Base-by-base conservation (phyloP, 2,888 invertebrate genomes). In the Elmis aenea region DNA sequence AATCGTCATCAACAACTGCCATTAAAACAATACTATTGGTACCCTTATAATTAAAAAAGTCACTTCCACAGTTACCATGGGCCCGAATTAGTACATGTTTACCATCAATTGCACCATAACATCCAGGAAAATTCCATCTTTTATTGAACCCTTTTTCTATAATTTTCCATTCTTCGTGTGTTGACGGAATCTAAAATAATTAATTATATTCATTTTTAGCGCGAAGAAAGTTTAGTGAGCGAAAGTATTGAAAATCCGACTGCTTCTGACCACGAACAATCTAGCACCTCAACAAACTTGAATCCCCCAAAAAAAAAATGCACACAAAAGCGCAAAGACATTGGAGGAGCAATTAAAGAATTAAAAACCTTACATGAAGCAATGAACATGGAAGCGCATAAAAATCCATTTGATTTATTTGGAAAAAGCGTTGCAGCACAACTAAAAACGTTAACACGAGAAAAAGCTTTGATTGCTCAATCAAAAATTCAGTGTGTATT, bases 31-130 rank as follows among this genome's bases (percentile, higher is more conserved):
- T 33, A 25, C 48, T 47, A 20, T 48, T 45, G 5, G 13, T 11
- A 8, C 34, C 38, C 34, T 52, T 52, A 33, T 50, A 54, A 38
- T 52, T 54, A 22, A 35, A 53, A 32, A 33, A 54, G n/a, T 42
- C 24, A 25, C 38, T 47, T 16, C 50, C 50, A 28, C 30, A 38
- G 18, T 46, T 33, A 5, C 45, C 29, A 27, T 51, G 50, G 12
- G 51, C 49, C 18, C 41, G 33, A 32, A 50, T 51, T 5, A 34
- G 5, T 8, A 50, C 32, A 34, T 52, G 48, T 38, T 53, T 51
- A 2, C 46, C 48, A 39, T 52, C 46, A 13, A 51, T 25, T 5
- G 48, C 50, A 8, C 48, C 52, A 26, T 40, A 45, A 26, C 50
- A 51, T 5, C 30, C 32, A 8, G 51, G 46, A 32, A 32, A 23